Conservation (phyloP, 92 coral and sea anemone genomes). For the Porites cylindrica region DNA sequence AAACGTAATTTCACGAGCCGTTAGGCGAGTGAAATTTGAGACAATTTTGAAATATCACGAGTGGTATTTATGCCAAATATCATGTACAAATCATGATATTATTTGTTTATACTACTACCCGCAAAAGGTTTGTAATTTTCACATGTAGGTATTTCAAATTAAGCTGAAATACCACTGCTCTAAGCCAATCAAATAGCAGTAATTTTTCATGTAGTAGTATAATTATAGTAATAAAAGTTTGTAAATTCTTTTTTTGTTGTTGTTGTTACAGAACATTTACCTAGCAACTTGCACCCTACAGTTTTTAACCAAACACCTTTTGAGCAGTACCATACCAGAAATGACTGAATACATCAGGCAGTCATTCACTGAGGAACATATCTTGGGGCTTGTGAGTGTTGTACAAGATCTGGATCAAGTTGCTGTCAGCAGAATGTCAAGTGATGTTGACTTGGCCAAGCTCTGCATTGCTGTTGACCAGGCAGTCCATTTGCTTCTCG, state of each 20-base stretch:
- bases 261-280: constrained; percentile 78
- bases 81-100: too few relatives aligned
- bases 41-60: too few relatives aligned
- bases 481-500: constrained; percentile 82
- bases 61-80: too few relatives aligned
- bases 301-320: constrained; percentile 85
- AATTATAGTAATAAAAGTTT: not conserved
- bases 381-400: constrained; percentile 63
- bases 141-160: too few relatives aligned
- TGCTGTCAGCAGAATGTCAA: constrained; percentile 44
- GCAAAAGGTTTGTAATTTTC: too few relatives aligned
- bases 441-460: constrained; percentile 64
- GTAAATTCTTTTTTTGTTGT: not conserved
- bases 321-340: constrained; percentile 72
- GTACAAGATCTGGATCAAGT: constrained; percentile 84
- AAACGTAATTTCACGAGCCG: too few relatives aligned
- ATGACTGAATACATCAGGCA: constrained; percentile 71
- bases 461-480: constrained; percentile 82
- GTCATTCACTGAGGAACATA: constrained; percentile 75
- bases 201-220: too few relatives aligned
- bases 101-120: too few relatives aligned
- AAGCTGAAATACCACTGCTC: too few relatives aligned
- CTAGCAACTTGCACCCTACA: constrained; percentile 87
- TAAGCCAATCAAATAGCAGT: too few relatives aligned
- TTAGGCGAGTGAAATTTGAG: too few relatives aligned